Evolutionary conservation across 2,797 vertebrate genomes (phyloP).

Genomic region (Nothura maculosa): DNA sequence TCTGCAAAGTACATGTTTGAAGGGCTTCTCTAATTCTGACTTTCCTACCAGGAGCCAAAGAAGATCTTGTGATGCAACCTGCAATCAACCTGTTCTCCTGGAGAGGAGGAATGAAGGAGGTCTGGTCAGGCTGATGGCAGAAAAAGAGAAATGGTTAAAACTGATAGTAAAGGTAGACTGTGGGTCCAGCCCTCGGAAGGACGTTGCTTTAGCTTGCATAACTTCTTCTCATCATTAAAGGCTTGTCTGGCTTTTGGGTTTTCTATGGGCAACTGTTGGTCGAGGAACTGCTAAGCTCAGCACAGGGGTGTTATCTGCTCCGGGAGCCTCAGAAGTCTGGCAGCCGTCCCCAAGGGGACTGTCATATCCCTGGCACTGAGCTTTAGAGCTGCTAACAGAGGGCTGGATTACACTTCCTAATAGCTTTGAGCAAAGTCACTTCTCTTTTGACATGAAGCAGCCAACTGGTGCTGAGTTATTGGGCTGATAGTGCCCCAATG

Average conservation of each 20-base stretch:
- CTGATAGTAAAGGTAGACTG: neutral
- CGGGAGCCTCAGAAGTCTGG: neutral
- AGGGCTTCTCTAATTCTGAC: neutral
- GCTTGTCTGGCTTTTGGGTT: neutral
- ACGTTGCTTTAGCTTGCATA: neutral
- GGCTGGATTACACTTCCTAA: neutral
- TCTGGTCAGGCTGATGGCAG: neutral
- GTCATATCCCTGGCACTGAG: rapidly evolving
- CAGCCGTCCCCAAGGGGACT: neutral
- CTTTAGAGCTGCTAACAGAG: neutral
- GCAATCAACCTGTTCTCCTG: rapidly evolving
- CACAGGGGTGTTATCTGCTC: neutral
- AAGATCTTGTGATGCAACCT: neutral
- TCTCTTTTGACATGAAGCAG: neutral
- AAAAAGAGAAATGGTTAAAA: neutral
- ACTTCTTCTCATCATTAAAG: neutral
- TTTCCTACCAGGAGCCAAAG: neutral
- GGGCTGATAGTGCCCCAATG: neutral
- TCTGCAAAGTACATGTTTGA: neutral
- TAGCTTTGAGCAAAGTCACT: neutral
- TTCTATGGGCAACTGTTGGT: neutral
- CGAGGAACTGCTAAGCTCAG: neutral
- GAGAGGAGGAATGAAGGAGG: neutral
- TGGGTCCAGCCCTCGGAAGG: neutral
- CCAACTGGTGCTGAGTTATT: neutral